Evolutionary conservation across 2,797 vertebrate species (phyloP), one percentile per base, ranked within the genome.

Genomic region (Bradypodion ventrale): DNA sequence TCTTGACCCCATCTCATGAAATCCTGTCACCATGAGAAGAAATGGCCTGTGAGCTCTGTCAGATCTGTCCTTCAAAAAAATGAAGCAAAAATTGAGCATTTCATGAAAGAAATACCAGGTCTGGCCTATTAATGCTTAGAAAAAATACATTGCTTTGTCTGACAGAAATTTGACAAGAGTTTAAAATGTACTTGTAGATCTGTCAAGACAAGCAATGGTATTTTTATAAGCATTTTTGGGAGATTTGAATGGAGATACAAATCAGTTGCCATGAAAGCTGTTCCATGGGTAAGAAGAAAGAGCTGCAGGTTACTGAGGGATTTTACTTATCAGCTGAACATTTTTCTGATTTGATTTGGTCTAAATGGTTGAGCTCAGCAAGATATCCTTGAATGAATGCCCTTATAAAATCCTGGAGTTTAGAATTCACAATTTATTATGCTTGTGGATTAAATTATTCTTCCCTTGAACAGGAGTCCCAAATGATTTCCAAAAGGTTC

Each of bases 1-100:
- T 87, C 87, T 81, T 94, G 78, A 60, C 35, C 91, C 85, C 85
- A 86, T 89, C 91, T 89, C 79, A 60, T 87, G 81, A 79, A 85
- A 73, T 56, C 59, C 74, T 83, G 44, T 62, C 1, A 5, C 88
- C 84, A 80, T 62, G n/a, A 62, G 68, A 89, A 93, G 83, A 89
- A 83, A 85, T 87, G 49, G 84, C 84, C 79, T 37, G 75, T 25
- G 66, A 4, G 75, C 75, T 78, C 76, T 89, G 60, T 62, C 63
- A 83, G 87, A 84, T 80, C 81, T 81, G 68, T 83, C 91, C 27
- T 75, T 84, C 89, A 75, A 46, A 68, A 56, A 52, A 74, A 56
- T 56, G 21, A 72, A 72, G 73, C 84, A 89, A 86, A 87, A 87
- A 78, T 90, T 78, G 42, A 89, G 66, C 80, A 89, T 86, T 70